Conservation (phyloP, 2,888 invertebrate species). For the Anticlea derivata region DNA sequence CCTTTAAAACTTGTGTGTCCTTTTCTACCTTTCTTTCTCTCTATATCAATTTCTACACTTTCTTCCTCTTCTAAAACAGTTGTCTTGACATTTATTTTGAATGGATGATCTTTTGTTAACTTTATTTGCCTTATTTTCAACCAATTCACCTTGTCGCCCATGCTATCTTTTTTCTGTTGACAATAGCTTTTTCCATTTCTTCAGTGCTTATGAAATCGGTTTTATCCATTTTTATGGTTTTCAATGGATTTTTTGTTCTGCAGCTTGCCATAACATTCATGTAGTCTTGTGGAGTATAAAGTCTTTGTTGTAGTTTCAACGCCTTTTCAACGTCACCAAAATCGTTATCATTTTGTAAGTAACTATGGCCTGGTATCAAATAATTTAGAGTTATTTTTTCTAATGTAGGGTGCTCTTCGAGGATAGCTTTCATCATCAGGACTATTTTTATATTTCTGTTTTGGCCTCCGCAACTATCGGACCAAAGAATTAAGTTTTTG, state of each 20-base stretch:
- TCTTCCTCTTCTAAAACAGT: background rate
- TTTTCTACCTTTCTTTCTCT: background rate
- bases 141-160: background rate
- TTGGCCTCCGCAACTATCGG: too few species aligned
- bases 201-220: background rate
- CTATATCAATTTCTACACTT: background rate
- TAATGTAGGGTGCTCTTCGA: background rate
- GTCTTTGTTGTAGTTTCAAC: background rate
- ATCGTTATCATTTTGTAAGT: background rate
- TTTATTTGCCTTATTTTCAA: background rate
- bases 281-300: background rate
- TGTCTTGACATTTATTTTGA: background rate
- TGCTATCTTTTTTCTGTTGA: background rate
- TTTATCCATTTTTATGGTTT: background rate
- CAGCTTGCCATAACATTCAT: background rate
- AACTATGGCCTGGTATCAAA: background rate
- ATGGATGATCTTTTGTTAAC: background rate
- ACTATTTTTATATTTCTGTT: background rate
- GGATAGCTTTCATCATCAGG: background rate
- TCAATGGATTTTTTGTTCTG: background rate
- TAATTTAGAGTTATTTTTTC: background rate
- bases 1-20: background rate
- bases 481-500: too few species aligned
- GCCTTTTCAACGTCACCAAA: background rate
- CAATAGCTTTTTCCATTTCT: background rate